Conservation (phyloP, 1,140 invertebrate genomes). For the Hyphantria cunea region DNA sequence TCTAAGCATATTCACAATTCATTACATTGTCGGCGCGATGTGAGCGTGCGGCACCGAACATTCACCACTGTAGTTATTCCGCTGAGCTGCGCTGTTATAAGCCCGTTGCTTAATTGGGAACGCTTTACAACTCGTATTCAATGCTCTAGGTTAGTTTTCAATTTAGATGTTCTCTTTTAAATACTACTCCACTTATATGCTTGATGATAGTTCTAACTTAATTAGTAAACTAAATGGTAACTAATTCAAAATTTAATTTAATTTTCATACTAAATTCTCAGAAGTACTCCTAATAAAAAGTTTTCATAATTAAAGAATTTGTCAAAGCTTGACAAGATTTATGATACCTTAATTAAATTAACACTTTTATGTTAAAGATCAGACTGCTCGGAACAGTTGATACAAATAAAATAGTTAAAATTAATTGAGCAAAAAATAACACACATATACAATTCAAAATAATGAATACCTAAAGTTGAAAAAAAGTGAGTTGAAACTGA, state of each 20-base stretch:
- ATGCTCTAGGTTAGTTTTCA: conserved; percentile 48
- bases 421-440: too few relatives aligned
- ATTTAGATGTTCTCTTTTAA: conserved; percentile 28
- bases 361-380: too few relatives aligned
- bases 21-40: conserved; percentile 25
- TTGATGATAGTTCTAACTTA: conserved; percentile 8
- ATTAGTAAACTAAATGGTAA: neutral
- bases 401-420: too few relatives aligned
- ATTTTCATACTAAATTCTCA: neutral
- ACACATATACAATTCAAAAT: too few relatives aligned
- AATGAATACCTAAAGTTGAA: too few relatives aligned
- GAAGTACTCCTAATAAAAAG: too few relatives aligned
- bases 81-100: conserved; percentile 44
- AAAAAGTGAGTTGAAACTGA: too few relatives aligned
- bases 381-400: too few relatives aligned
- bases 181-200: conserved; percentile 10
- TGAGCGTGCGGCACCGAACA: conserved; percentile 28
- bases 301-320: too few relatives aligned
- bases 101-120: conserved; percentile 57
- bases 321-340: too few relatives aligned
- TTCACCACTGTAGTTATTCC: conserved; percentile 38
- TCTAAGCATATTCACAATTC: conserved; percentile 21
- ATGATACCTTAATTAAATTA: too few relatives aligned
- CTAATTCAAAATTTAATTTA: neutral
- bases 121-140: conserved; percentile 50